Evolutionary conservation across 1,140 invertebrate genomes (phyloP).

Genomic region (Mycetomoellerius zeteki): DNA sequence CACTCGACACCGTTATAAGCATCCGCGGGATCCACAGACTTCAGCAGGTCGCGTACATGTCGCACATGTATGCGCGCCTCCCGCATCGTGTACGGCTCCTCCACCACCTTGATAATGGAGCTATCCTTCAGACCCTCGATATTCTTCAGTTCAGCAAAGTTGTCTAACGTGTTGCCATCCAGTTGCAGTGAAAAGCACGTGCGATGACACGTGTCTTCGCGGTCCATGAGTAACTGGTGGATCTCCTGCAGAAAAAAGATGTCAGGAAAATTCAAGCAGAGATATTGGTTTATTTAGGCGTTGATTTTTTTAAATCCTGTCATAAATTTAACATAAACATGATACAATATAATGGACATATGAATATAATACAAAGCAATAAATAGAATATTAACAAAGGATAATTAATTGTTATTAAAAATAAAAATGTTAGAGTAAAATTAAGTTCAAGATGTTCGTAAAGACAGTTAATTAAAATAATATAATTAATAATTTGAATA

Average conservation of each 20-base stretch:
- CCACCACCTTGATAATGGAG: constrained; percentile 96
- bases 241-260: constrained; percentile 90
- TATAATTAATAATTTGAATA: constrained; percentile 22
- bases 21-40: constrained; percentile 97
- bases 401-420: not conserved
- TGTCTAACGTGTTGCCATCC: constrained; percentile 97
- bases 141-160: constrained; percentile 99
- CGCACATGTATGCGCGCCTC: constrained; percentile 99
- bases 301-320: not conserved
- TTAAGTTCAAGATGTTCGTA: not conserved
- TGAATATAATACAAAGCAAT: not conserved
- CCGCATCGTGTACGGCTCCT: constrained; percentile 98
- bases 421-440: constrained; percentile 17
- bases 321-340: not conserved
- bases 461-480: not conserved
- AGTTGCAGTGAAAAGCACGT: constrained; percentile 99
- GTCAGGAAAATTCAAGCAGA: not conserved
- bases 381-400: not conserved
- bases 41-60: constrained; percentile 98
- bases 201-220: constrained; percentile 98
- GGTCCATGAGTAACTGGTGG: constrained; percentile 98
- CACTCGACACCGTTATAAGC: constrained; percentile 98
- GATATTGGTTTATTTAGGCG: not conserved
- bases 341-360: not conserved
- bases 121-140: constrained; percentile 98